Base-by-base conservation (phyloP, 2,113 vertebrate species). In the Chunga burmeisteri region DNA sequence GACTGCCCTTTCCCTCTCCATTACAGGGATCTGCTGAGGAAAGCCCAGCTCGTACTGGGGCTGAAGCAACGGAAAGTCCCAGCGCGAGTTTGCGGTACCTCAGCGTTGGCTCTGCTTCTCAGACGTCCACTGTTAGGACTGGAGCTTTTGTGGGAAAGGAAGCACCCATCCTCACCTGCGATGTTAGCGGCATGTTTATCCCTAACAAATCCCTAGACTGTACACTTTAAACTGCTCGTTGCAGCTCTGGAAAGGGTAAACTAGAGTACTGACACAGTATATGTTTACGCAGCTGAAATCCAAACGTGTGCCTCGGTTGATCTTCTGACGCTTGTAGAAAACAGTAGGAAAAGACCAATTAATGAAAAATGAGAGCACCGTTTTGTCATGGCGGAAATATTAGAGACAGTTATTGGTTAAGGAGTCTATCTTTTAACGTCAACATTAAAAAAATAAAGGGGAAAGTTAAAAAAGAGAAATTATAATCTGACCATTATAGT, bases 71-170 rank as follows among this genome's bases (percentile, higher is more conserved):
- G 49, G 6, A 21, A 23, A 46, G 17, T 36, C 12, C 21, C 52
- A 13, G 14, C 0, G 15, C 9, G 47, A 59, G 21, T 50, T 9
- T 88, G 81, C 5, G 2, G 46, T 36, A 13, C 22, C 1, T 3
- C 53, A 46, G 71, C 5, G 13, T 65, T 59, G 2, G 0, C 47
- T 34, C 9, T 36, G 50, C 30, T 66, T 40, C 74, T 53, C 61
- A 25, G 25, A 38, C 4, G 12, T 16, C 7, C 38, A 4, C 59
- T 47, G 0, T 13, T 29, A 46, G 0, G 0, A 22, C 18, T 9
- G 19, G 32, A 73, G 25, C 0, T 47, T 50, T 90, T 80, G 72
- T 0, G 1, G 18, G 34, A 65, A 34, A 79, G 26, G 53, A 59
- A 62, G n/a, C 14, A 78, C 52, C 38, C 27, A 61, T 16, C 55